Base-by-base conservation (phyloP, 2,113 vertebrate genomes). In the Sporophila hypoxantha region DNA sequence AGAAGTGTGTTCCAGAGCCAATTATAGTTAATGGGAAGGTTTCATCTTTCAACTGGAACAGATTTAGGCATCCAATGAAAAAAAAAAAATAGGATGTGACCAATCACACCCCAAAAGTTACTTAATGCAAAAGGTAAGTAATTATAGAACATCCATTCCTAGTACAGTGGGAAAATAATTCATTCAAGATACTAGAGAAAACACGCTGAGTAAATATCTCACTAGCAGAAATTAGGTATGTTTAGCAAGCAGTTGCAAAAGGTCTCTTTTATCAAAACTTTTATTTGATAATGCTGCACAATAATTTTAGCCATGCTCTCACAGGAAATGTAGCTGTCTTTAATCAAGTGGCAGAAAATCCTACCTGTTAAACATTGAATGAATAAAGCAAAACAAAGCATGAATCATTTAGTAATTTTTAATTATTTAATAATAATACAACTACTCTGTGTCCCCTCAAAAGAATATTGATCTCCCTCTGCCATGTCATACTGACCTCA, bases 341-440 rank as follows among this genome's bases (percentile, higher is more conserved):
- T 92, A 84, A 84, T 86, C 74, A 87, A 86, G 64, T 55, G 81
- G 50, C 27, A 88, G 42, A 94, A 93, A 86, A 84, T 81, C 69
- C 66, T 86, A 81, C 83, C 83, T 82, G 76, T 83, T 94, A 85
- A 89, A 78, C 77, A 59, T 4, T 69, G 46, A 92, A 73, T 78
- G 55, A 66, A 83, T 83, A 82, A 83, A 94, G 39, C 34, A 91
- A 88, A 94, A 81, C 32, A 91, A 84, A 87, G 14, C 57, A 86
- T 92, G 62, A 92, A 93, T 91, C 12, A 90, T 92, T 91, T 84
- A 92, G 46, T 27, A 89, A 65, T 87, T 92, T 92, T 90, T 76
- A 92, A 94, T 95, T 94, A 92, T 95, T 95, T 84, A 92, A 85
- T 78, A 92, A 92, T 86, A 84, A 85, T 91, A 44, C 36, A 69